Conservation (phyloP, 2,113 vertebrate species). For the Pluvianellus socialis region DNA sequence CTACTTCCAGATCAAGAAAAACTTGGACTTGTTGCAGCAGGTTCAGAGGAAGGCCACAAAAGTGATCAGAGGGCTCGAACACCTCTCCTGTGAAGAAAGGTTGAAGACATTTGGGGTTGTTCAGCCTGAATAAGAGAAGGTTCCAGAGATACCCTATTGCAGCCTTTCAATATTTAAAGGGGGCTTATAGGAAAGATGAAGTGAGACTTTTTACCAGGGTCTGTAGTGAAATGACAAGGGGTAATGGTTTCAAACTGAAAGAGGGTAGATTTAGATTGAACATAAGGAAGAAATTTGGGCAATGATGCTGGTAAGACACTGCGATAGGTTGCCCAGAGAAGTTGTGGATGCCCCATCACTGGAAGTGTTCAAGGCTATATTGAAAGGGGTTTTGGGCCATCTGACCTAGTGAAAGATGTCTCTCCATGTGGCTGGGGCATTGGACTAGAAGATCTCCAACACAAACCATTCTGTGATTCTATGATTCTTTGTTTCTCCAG, state of each 20-base stretch:
- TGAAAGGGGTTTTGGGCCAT: background rate
- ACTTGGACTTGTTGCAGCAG: background rate
- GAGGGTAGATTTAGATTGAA: background rate
- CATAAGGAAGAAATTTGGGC: background rate
- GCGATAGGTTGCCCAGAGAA: background rate
- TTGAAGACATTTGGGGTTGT: background rate
- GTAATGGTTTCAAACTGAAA: background rate
- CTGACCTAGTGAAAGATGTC: background rate
- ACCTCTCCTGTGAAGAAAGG: no score
- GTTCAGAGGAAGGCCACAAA: background rate
- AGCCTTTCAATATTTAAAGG: background rate
- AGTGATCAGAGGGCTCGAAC: background rate
- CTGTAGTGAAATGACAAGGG: background rate
- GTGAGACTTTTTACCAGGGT: background rate
- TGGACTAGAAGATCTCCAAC: background rate
- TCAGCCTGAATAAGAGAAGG: background rate
- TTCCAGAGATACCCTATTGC: background rate
- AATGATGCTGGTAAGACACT: background rate
- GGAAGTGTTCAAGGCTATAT: background rate
- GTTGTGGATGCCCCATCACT: background rate
- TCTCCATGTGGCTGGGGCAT: background rate
- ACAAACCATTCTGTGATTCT: background rate
- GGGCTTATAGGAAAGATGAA: background rate
- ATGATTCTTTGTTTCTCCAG: background rate
- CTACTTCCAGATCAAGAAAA: background rate